Percentiles rank a stretch among this genome's conserved stretches.
Conservation (phyloP, 2,888 invertebrate genomes). For the Philereme vetulata region DNA sequence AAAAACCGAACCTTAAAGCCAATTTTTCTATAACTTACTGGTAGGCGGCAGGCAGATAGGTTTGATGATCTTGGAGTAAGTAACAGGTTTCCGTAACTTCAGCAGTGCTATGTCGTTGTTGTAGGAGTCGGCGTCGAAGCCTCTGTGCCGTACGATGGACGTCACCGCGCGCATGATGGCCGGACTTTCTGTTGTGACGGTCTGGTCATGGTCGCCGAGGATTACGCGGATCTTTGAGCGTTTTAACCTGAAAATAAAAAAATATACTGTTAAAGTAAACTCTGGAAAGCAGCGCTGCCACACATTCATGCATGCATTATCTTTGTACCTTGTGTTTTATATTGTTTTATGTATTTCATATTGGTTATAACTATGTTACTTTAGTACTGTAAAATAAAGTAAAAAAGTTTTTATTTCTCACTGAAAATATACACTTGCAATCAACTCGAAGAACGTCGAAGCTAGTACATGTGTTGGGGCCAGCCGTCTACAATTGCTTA, state of each 20-base stretch:
- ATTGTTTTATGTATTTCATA: too few species aligned
- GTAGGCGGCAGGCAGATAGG: slow-evolving; percentile 91
- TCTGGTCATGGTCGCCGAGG: slow-evolving; percentile 93
- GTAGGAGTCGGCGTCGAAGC: slow-evolving; percentile 93
- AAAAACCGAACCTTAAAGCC: too few species aligned
- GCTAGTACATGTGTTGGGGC: too few species aligned
- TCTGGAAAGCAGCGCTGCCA: too few species aligned
- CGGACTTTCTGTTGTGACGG: slow-evolving; percentile 89
- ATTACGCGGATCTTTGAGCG: slow-evolving; percentile 92
- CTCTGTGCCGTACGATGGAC: slow-evolving; percentile 90
- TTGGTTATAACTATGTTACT: too few species aligned
- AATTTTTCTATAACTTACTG: slow-evolving; percentile 70
- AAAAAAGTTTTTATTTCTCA: too few species aligned
- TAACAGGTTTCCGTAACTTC: slow-evolving; percentile 89
- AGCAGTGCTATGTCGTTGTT: slow-evolving; percentile 94
- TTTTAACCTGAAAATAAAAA: slow-evolving; percentile 84
- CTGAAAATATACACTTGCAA: too few species aligned
- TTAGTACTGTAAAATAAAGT: too few species aligned
- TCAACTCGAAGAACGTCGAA: too few species aligned
- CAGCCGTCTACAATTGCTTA: too few species aligned
- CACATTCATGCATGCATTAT: too few species aligned
- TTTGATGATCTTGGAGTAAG: slow-evolving; percentile 88
- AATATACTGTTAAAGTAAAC: slow-evolving; percentile 1
- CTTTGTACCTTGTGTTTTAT: too few species aligned
- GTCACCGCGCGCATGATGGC: slow-evolving; percentile 93